phyloP scores from a whole-genome alignment of 2,797 vertebrate species.

The Onychomys torridus region DNA sequence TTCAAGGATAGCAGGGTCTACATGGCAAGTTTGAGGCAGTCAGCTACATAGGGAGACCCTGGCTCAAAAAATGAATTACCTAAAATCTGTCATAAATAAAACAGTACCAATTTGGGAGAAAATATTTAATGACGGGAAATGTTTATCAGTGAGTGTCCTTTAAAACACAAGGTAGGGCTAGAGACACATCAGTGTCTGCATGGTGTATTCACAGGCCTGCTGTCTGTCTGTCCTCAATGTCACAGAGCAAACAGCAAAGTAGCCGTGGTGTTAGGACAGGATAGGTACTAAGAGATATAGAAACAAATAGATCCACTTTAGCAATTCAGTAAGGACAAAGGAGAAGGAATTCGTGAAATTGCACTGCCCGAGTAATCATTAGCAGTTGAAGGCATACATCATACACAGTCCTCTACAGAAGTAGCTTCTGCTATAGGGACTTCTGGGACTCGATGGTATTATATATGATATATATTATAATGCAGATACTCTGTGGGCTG shows the following conservation, averaged over 20 bases:
- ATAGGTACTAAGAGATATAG: background rate
- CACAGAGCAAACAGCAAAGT: background rate
- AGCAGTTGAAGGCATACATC: background rate
- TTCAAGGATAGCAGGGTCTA: background rate
- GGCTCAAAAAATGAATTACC: background rate
- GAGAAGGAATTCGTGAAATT: background rate
- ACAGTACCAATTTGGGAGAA: background rate
- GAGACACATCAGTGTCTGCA: background rate
- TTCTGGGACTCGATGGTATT: background rate
- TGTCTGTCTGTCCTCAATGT: background rate
- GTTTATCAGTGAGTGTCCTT: background rate
- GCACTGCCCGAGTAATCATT: background rate
- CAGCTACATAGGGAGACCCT: background rate
- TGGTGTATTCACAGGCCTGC: no score
- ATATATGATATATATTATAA: background rate
- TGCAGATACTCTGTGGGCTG: background rate
- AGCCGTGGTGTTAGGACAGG: background rate
- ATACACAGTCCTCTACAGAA: conserved; percentile 9
- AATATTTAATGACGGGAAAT: conserved; percentile 14
- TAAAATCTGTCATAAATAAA: conserved; percentile 1
- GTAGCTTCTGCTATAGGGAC: conserved; percentile 8
- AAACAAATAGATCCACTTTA: conserved; percentile 24
- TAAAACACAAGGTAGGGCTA: background rate
- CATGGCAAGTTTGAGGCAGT: background rate
- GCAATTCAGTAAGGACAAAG: background rate